Evolutionary conservation across 2,797 vertebrate genomes (phyloP), one percentile per base, ranked within the genome.

Genomic region (Sternarchorhynchus goeldii): DNA sequence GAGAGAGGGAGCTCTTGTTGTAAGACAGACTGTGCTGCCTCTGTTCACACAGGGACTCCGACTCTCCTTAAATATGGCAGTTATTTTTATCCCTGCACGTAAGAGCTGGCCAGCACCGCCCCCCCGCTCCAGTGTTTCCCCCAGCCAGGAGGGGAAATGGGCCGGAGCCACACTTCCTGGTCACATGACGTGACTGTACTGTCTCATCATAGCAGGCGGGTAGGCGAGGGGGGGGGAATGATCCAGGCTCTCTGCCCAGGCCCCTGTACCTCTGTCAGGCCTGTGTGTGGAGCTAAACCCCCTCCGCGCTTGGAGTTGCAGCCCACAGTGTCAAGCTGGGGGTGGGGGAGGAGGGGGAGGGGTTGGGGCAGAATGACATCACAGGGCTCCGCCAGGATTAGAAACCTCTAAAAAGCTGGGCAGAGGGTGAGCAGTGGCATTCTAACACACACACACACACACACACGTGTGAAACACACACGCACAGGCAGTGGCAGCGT

Each of bases 81-180:
- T 97, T 98, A 98, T 98, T 99, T 99, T 98, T 99, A 99, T 96
- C 96, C 92, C 85, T 82, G 92, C 92, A 96, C 96, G 96, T 98
- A 96, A 96, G 91, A 90, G 90, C 0, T 85, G 67, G 17, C 88
- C 86, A 90, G 87, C 88, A 93, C 95, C 81, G 93, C 96, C 96
- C 95, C 94, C 93, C 83, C 88, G 82, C 90, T 92, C 94, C 94
- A 96, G 95, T 95, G 94, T 96, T 97, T 95, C 96, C 94, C 94
- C 95, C 87, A 95, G 95, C 93, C 91, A 93, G 93, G 93, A 96
- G 95, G 95, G 96, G 96, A 97, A 97, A 92, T 95, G 95, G 95
- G 96, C 90, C 90, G 88, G 93, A 93, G 93, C 96, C 96, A 95
- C 93, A 89, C 95, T 97, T 98, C 96, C 96, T 96, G 93, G 94